A percentile compares a stretch with the other conserved stretches of the same genome.
Evolutionary conservation across 1,140 invertebrate species (phyloP).

Genomic region (Diorhabda elongata): DNA sequence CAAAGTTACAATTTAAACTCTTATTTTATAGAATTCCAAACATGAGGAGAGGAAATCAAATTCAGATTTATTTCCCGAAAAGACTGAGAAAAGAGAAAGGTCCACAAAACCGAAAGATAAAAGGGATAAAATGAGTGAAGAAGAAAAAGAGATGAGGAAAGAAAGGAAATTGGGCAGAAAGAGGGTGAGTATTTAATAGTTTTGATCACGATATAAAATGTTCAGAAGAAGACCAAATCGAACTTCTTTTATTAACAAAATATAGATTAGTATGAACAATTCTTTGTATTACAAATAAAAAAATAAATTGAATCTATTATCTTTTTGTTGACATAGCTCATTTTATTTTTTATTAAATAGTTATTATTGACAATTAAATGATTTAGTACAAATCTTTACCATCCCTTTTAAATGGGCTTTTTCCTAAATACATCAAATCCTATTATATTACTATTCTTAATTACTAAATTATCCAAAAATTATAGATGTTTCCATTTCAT

Average conservation of each 20-base stretch:
- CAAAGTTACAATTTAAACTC: slow-evolving; percentile 32
- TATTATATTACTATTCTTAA: too few species aligned
- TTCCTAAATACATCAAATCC: too few species aligned
- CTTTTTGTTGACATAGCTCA: too few species aligned
- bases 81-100: slow-evolving; percentile 63
- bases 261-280: not conserved
- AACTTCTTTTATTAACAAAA: not conserved
- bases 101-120: slow-evolving; percentile 60
- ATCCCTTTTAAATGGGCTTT: too few species aligned
- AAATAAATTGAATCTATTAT: too few species aligned
- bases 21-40: slow-evolving; percentile 47
- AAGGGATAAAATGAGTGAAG: slow-evolving; percentile 54
- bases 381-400: too few species aligned
- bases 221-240: not conserved
- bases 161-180: slow-evolving; percentile 73
- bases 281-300: not conserved
- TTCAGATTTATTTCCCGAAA: slow-evolving; percentile 41
- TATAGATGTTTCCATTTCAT: too few species aligned
- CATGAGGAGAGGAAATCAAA: slow-evolving; percentile 53
- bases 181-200: slow-evolving; percentile 52
- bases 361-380: too few species aligned
- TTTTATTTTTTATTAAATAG: too few species aligned
- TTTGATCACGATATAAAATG: not conserved
- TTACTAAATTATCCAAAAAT: too few species aligned
- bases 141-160: slow-evolving; percentile 67